Evolutionary conservation across 1,140 invertebrate genomes (phyloP), one percentile per base, ranked within the genome.

Genomic region (Heliconius himera): DNA sequence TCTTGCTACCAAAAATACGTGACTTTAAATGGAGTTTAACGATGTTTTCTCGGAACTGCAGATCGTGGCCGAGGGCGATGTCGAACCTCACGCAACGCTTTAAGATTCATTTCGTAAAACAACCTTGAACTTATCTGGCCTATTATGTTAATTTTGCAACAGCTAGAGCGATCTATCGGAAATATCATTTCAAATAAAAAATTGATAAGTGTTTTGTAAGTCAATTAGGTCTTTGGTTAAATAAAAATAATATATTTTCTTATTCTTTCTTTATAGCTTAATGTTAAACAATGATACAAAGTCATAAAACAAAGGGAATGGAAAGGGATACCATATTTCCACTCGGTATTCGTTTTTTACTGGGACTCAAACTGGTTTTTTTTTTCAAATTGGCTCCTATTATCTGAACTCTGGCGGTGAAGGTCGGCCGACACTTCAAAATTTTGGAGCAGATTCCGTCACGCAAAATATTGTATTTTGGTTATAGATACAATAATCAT

Each of bases 1-100:
- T 91, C 87, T 88, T 90, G 93, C 93, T 94, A 94, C 93, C 93
- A 93, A 94, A 94, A 90, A 93, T 93, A 93, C 92, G 91, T 93
- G 90, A 72, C 49, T 77, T 77, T 77, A 77, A 77, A 77, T 77
- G 76, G 70, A 91, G 89, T 94, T 93, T 93, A 93, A 94, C 92
- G 91, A 94, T 85, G 89, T 90, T 88, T 94, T 93, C 93, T 89
- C 80, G 88, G 93, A 94, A 93, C 80, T 89, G 85, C 77, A 81
- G 81, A 83, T 79, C 76, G 81, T 82, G 77, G 82, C 79, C 87
- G 85, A 71, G 82, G 88, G 87, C 88, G 83, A 76, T 82, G 88
- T 82, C 80, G 83, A 80, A 79, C 79, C 76, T 85, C 91, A 93
- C 92, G 91, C 92, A 89, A 93, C 79, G 78, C 81, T 84, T 82